Conservation (phyloP, 2,888 invertebrate genomes). For the Polyploca ridens region DNA sequence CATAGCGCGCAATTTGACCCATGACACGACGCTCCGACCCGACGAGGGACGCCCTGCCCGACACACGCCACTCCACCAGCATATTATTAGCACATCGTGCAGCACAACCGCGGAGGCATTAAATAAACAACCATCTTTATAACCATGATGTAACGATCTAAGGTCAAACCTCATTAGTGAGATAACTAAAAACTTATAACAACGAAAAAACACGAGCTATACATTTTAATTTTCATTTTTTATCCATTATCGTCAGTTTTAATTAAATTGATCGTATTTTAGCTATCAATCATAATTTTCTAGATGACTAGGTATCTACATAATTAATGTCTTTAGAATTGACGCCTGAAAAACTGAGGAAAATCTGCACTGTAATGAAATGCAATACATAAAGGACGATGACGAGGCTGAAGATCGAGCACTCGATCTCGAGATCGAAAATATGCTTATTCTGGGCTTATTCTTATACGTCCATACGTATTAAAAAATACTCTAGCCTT, state of each 20-base stretch:
- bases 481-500: too few species aligned
- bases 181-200: background rate
- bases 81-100: background rate
- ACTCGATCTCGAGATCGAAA: too few species aligned
- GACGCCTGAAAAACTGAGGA: too few species aligned
- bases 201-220: background rate
- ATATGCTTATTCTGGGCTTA: too few species aligned
- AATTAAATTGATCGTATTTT: background rate
- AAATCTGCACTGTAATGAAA: too few species aligned
- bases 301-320: background rate
- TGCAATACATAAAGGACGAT: too few species aligned
- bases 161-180: slow-evolving; percentile 3
- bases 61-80: background rate
- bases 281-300: background rate
- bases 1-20: background rate
- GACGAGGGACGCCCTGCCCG: too few species aligned
- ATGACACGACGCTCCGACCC: background rate
- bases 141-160: background rate
- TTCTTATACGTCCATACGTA: too few species aligned
- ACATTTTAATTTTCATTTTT: background rate
- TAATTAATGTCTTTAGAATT: too few species aligned
- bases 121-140: background rate
- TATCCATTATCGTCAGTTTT: background rate
- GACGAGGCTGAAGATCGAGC: too few species aligned
- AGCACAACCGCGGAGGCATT: background rate